Evolutionary conservation across 2,888 invertebrate genomes (phyloP), one percentile per base, ranked within the genome.

Genomic region (Spicauda simplicius): DNA sequence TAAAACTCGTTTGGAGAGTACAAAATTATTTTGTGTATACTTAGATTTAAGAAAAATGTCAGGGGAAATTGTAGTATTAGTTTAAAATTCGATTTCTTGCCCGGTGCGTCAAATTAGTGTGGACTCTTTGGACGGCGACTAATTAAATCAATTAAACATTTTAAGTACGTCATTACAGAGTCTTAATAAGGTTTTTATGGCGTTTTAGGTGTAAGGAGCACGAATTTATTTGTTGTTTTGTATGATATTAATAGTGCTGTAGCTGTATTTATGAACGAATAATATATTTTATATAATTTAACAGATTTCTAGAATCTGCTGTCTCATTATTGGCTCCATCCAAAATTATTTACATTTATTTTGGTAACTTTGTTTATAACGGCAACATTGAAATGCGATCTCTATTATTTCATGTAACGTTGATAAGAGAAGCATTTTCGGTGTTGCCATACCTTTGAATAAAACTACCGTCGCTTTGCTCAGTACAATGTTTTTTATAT

Each of bases 1-100:
- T 80, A 80, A 87, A 88, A 88, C 90, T 92, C 91, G 88, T 87
- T 87, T 81, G 78, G 84, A 91, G 92, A 93, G 93, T 93, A 92
- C 93, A 93, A 93, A 91, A 92, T 91, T 92, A 91, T 92, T 91
- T 93, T 91, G 90, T 91, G 90, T 90, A 93, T 91, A 92, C 83
- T 87, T 90, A 90, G 89, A 80, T 81, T 71, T 92, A 92, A 93
- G 92, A 86, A 88, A 88, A 89, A 91, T 92, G 92, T 92, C 92
- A 92, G 92, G 93, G 67, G 91, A 91, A 91, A 85, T 83, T 88
- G 77, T 91, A 90, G 88, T 78, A 76, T 85, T 87, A 90, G 88
- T 79, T 84, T 84, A 82, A 86, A 84, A 85, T 83, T 82, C 76
- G 76, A 81, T 82, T 89, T 90, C 87, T 90, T 90, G 91, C 89